A percentile compares a stretch with the other conserved stretches of the same genome.
Conservation (phyloP, 1,140 invertebrate species). For the Cyphomyrmex costatus region DNA sequence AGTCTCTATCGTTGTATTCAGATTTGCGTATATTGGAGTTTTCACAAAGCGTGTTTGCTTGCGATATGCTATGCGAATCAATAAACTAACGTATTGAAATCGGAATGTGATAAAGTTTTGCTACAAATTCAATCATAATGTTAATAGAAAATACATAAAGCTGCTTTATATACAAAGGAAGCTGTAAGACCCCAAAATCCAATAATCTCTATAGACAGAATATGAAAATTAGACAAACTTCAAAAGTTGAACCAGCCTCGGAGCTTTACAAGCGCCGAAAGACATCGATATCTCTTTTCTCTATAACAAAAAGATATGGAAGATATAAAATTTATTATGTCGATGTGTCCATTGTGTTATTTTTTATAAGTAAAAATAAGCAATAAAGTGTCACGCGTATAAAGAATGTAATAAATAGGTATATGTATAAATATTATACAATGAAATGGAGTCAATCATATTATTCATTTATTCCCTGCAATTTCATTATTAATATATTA, state of each 20-base stretch:
- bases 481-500: slow-evolving; percentile 20
- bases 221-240: slow-evolving; percentile 26
- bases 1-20: slow-evolving; percentile 31
- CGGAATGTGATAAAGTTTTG: slow-evolving; percentile 21
- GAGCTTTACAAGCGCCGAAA: background rate
- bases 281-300: background rate
- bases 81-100: slow-evolving; percentile 46
- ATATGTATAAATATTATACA: background rate
- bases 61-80: slow-evolving; percentile 19
- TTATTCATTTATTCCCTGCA: background rate
- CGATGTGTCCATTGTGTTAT: background rate
- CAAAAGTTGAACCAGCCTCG: background rate
- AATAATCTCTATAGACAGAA: slow-evolving; percentile 14
- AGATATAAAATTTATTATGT: background rate
- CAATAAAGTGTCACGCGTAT: background rate
- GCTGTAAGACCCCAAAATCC: slow-evolving; percentile 2
- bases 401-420: slow-evolving; percentile 2
- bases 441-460: slow-evolving; percentile 9
- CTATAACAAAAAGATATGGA: background rate
- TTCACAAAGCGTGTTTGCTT: slow-evolving; percentile 47
- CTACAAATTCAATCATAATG: slow-evolving; percentile 20
- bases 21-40: slow-evolving; percentile 56
- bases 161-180: slow-evolving; percentile 5
- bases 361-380: background rate
- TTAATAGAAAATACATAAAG: slow-evolving; percentile 37